phyloP scores from a whole-genome alignment of 2,113 vertebrate species.

The Pituophis catenifer region DNA sequence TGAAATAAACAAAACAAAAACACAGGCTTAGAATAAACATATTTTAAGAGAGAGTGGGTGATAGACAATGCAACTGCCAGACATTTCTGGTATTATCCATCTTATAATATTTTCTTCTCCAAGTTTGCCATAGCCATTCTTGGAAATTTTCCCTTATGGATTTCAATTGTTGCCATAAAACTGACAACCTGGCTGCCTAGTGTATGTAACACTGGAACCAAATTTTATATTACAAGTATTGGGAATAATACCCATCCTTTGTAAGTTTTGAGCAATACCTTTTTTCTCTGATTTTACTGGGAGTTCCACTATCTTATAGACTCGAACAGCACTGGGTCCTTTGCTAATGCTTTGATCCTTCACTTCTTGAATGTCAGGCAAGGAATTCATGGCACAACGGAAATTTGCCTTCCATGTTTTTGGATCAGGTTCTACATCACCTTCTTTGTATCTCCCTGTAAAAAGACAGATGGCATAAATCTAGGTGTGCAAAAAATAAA shows the following conservation, averaged over 20 bases:
- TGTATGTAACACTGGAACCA: too few species aligned
- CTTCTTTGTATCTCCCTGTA: constrained; percentile 83
- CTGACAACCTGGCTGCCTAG: too few species aligned
- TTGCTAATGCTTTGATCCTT: constrained; percentile 91
- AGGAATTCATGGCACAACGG: constrained; percentile 96
- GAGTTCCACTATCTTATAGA: constrained; percentile 88
- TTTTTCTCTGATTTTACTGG: constrained; percentile 75
- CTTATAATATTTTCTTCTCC: background rate
- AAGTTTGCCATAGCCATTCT: background rate
- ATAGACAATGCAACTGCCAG: background rate
- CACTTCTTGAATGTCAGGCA: constrained; percentile 93
- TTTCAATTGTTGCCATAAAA: too few species aligned
- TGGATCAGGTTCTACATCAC: constrained; percentile 80
- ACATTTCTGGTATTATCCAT: background rate
- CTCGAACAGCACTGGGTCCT: constrained; percentile 86
- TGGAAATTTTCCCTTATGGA: background rate
- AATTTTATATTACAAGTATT: background rate
- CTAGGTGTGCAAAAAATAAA: background rate
- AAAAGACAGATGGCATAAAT: background rate
- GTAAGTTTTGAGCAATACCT: constrained; percentile 54
- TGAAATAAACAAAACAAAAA: constrained; percentile 32
- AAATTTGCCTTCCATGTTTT: constrained; percentile 99
- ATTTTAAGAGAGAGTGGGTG: constrained; percentile 25
- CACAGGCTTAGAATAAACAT: background rate
- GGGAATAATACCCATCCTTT: background rate